Conservation (phyloP, 1,140 invertebrate species). For the Leptinotarsa undecemlineata region DNA sequence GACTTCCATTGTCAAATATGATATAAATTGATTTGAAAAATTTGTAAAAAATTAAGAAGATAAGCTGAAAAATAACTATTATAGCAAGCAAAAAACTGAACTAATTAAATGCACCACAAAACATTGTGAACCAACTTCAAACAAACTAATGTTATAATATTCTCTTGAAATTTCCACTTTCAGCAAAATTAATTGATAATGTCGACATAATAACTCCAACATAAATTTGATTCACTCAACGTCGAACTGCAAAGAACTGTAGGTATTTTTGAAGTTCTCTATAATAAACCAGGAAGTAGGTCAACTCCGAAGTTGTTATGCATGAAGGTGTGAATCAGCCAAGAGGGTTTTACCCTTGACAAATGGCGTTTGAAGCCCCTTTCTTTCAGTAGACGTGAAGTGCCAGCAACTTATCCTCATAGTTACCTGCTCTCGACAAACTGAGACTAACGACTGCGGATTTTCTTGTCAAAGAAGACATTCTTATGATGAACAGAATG, state of each 20-base stretch:
- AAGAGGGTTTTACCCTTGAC: not conserved
- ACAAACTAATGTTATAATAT: too few relatives aligned
- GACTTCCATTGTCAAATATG: too few relatives aligned
- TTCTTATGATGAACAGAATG: too few relatives aligned
- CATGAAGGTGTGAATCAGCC: slow-evolving; percentile 7
- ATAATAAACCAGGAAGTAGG: slow-evolving; percentile 2
- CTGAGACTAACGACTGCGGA: not conserved
- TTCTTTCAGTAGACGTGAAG: not conserved
- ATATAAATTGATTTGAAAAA: too few relatives aligned
- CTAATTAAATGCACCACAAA: too few relatives aligned
- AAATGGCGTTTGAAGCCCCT: slow-evolving; percentile 2
- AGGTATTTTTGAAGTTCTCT: not conserved
- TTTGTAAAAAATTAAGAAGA: too few relatives aligned
- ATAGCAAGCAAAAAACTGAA: too few relatives aligned
- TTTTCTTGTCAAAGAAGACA: not conserved
- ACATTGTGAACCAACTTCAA: too few relatives aligned
- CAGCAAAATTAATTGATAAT: too few relatives aligned
- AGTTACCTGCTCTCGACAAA: slow-evolving; percentile 5
- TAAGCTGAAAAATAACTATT: too few relatives aligned
- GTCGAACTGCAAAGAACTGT: not conserved
- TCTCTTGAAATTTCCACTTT: too few relatives aligned
- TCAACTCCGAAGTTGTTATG: not conserved
- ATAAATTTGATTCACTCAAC: not conserved
- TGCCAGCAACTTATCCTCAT: not conserved
- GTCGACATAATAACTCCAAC: too few relatives aligned